These are phyloP conservation scores for Leucoma salicis DNA, from an alignment of 2,888 invertebrate genomes.

Conservation along the genomic window DNA sequence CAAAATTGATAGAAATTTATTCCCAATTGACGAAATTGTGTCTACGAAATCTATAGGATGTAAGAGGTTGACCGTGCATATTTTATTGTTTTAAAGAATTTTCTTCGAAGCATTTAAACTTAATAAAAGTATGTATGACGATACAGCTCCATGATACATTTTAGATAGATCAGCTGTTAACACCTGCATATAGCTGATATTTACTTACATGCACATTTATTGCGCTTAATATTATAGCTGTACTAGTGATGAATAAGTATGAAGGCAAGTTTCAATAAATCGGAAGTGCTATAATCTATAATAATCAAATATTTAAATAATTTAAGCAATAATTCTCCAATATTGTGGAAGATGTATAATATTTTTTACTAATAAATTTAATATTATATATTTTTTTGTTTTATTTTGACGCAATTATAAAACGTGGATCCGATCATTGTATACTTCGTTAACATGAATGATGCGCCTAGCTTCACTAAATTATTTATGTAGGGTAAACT, in stretches of 20 bases:
- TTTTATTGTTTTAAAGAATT: conserved; percentile 33
- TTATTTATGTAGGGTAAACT: no score
- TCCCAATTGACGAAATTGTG: conserved; percentile 38
- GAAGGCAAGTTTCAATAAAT: conserved; percentile 67
- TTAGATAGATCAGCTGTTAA: conserved; percentile 36
- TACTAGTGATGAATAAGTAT: conserved; percentile 62
- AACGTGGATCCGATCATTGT: no score
- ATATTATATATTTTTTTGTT: conserved; percentile 67
- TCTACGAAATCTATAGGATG: conserved; percentile 31
- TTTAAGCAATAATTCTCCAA: conserved; percentile 81
- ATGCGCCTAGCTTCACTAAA: no score
- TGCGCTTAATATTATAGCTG: conserved; percentile 69
- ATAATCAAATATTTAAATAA: conserved; percentile 73
- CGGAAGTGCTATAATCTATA: conserved; percentile 79
- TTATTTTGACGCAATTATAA: no score
- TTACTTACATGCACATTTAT: not conserved
- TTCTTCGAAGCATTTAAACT: conserved; percentile 66
- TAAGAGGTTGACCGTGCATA: conserved; percentile 37
- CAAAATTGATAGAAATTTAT: conserved; percentile 54
- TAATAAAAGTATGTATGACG: conserved; percentile 47
- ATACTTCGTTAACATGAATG: not conserved
- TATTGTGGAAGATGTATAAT: conserved; percentile 83
- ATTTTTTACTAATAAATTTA: conserved; percentile 83
- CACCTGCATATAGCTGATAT: conserved; percentile 6
- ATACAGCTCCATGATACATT: conserved; percentile 30